Evolutionary conservation across 1,140 invertebrate species (phyloP), one percentile per base, ranked within the genome.

Genomic region (Drosophila pseudoananassae): DNA sequence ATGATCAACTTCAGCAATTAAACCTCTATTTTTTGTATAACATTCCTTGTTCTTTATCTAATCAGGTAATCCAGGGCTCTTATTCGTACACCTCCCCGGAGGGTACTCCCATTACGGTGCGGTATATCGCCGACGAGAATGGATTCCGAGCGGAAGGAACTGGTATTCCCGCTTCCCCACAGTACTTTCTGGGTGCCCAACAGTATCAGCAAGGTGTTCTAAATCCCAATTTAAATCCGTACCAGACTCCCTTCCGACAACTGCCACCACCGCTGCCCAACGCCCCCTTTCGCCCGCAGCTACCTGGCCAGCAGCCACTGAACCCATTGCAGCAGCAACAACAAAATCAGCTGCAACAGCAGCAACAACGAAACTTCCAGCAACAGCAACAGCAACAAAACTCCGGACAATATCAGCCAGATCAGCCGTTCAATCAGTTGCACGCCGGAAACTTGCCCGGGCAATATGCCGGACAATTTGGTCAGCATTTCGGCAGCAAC

Each of bases 11-110:
- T 20, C 0, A 3, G 20, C 20, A 20, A 20, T 20, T 20, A 20
- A 20, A 20, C 20, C 20, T 20, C 2, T 20, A 20, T 20, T 20
- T 20, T 20, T 3, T 20, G n/a, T 20, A 20, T 20, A 20, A 20
- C 2, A 20, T 20, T 20, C 20, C 6, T 43, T n/a, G 5, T 15
- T 6, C 10, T 0, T 43, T 43, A 4, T 15, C 31, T 10, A 3
- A 33, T 12, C 43, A 85, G 81, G 83, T 92, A 2, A 92, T 92
- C 3, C 91, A 85, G 59, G 84, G 93, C 91, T 93, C 93, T 14
- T 95, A 93, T 80, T 93, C 92, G 17, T 95, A 95, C 84, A 94
- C 94, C 9, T 93, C 93, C 3, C 93, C 94, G 0, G 93, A 94
- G 49, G 91, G 93, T 36, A 91, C 92, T n/a, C 91, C 92, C 14